Base-by-base conservation (phyloP, 2,888 invertebrate species). In the Pecten maximus region DNA sequence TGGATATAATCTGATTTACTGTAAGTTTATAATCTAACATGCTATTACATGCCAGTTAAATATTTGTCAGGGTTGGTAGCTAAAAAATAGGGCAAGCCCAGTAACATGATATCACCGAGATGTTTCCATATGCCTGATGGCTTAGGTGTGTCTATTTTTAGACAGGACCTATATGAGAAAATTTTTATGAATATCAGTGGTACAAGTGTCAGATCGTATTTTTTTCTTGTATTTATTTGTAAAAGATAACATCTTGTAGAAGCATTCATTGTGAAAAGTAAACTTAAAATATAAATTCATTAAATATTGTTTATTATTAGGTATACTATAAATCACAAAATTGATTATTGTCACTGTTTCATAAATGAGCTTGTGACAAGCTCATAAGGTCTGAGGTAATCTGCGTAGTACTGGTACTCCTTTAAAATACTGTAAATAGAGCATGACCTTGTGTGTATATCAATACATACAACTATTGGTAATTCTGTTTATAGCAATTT, bases 91-190 rank as follows among this genome's bases (percentile, higher is more conserved):
- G 74, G 74, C 74, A 74, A 74, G 74, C 35, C 74, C 8, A 35
- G 74, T 23, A 74, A 74, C 35, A 28, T 74, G 74, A 74, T 74
- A 74, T 28, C 35, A 1, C 35, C 12, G 74, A 74, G 23, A 74
- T 74, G 74, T 28, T 35, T 35, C 74, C 74, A 74, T 74, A 74
- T 74, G 74, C 74, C 74, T 35, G 2, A 74, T 74, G 74, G 74
- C 60, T 74, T 74, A 74, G 74, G 74, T 74, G 74, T 28, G 74
- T 74, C 74, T 74, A 74, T 74, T 74, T 74, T 74, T 74, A 74
- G 74, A 35, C 35, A 74, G 54, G 35, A 74, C 35, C 35, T 28
- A 74, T 74, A 74, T 74, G 74, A 74, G 74, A 74, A 74, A 6
- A 6, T 74, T 35, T 74, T 74, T 74, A 74, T 74, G 74, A 74